Evolutionary conservation across 2,797 vertebrate genomes (phyloP).

Genomic region (Eupleurogrammus muticus): DNA sequence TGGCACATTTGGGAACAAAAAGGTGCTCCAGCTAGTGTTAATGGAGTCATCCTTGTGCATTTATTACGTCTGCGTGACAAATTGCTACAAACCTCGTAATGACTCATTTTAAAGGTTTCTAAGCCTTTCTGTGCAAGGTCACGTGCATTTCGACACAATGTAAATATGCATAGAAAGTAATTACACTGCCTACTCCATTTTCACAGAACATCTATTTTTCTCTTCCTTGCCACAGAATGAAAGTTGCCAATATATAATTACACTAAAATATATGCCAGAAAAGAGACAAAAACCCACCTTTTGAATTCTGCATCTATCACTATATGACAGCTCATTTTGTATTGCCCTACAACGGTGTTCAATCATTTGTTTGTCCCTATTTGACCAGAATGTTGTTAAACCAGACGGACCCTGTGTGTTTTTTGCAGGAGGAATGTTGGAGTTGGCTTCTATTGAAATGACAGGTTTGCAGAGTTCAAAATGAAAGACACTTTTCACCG

Average conservation of each 20-base stretch:
- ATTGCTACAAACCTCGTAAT: constrained; percentile 13
- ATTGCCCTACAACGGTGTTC: constrained; percentile 8
- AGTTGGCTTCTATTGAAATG: constrained; percentile 31
- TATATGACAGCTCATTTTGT: constrained; percentile 47
- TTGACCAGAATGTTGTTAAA: constrained; percentile 43
- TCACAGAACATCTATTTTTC: constrained; percentile 2
- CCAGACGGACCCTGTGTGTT: constrained; percentile 22
- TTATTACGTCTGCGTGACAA: constrained; percentile 28
- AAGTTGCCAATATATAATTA: constrained; percentile 12
- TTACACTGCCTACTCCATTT: neutral
- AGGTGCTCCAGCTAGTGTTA: neutral
- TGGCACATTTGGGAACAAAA: constrained; percentile 19
- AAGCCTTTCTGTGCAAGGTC: constrained; percentile 16
- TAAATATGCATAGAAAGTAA: constrained; percentile 9
- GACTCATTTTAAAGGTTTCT: constrained; percentile 8
- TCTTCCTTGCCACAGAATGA: constrained; percentile 11
- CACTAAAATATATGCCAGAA: constrained; percentile 22
- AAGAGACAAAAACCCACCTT: constrained; percentile 24
- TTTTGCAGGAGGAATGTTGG: neutral
- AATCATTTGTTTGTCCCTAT: constrained; percentile 44
- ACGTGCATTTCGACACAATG: constrained; percentile 9
- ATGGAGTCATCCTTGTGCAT: constrained; percentile 15
- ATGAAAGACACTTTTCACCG: neutral
- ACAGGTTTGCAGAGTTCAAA: constrained; percentile 37
- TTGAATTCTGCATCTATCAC: constrained; percentile 39